Percentiles rank a stretch among this genome's conserved stretches.
Conservation (phyloP, 2,888 invertebrate genomes). For the Thymelicus acteon region DNA sequence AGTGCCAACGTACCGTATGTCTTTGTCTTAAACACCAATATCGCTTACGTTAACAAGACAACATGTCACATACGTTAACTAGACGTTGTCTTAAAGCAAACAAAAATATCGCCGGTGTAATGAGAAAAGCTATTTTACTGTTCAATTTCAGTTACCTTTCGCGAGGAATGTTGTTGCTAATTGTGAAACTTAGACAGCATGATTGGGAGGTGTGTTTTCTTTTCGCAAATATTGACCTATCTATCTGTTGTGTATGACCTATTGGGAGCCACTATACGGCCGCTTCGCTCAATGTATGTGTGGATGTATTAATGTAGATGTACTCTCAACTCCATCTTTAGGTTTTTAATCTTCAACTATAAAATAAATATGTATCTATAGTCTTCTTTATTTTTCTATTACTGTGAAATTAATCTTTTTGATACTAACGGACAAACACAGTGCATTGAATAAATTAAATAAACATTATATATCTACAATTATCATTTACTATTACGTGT, state of each 20-base stretch:
- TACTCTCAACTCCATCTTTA: no score
- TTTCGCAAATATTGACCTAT: neutral
- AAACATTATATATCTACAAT: no score
- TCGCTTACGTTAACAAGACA: conserved; percentile 9
- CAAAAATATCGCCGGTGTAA: conserved; percentile 36
- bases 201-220: neutral
- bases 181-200: neutral
- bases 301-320: no score
- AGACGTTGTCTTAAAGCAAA: conserved; percentile 35
- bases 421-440: no score
- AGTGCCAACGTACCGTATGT: conserved; percentile 32
- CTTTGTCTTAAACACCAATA: conserved; percentile 21
- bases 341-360: no score
- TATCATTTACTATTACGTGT: no score
- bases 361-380: no score
- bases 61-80: conserved; percentile 11
- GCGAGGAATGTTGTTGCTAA: conserved; percentile 5
- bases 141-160: conserved; percentile 29
- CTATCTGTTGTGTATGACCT: neutral
- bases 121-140: conserved; percentile 36
- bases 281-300: no score
- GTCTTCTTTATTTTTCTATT: no score
- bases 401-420: no score
- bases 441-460: no score
- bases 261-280: no score